phyloP scores from a whole-genome alignment of 2,113 vertebrate species.

The Gadus chalcogrammus region DNA sequence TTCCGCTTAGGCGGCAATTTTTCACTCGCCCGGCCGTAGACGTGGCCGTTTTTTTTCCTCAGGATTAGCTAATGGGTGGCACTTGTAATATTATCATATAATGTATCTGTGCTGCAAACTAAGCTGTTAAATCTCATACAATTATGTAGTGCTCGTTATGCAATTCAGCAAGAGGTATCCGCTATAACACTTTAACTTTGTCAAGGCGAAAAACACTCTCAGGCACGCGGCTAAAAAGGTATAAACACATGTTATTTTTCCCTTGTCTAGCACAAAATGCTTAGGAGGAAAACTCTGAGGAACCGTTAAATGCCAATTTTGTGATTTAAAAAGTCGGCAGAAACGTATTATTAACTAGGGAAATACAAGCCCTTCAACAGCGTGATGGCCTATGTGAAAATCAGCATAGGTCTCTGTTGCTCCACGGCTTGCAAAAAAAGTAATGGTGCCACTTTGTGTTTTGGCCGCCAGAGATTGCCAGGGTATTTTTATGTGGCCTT shows the following conservation, averaged over 20 bases:
- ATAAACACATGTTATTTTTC: conserved; percentile 45
- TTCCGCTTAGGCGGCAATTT: conserved; percentile 52
- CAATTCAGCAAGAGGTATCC: conserved; percentile 66
- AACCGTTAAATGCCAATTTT: conserved; percentile 41
- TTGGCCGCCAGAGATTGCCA: not conserved
- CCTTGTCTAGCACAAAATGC: conserved; percentile 34
- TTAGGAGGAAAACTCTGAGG: conserved; percentile 7
- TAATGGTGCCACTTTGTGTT: not conserved
- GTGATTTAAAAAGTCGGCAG: conserved; percentile 44
- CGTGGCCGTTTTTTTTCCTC: conserved; percentile 27
- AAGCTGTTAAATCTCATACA: conserved; percentile 61
- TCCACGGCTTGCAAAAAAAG: conserved; percentile 3
- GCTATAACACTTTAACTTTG: conserved; percentile 45
- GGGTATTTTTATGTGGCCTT: not conserved
- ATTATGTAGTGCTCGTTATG: conserved; percentile 67
- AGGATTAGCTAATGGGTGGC: conserved; percentile 44
- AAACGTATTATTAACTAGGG: conserved; percentile 34
- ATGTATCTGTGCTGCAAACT: conserved; percentile 39
- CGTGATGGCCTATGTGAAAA: conserved; percentile 16
- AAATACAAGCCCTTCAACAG: not conserved
- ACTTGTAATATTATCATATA: conserved; percentile 43
- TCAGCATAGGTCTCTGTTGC: not conserved
- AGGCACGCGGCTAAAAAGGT: conserved; percentile 33
- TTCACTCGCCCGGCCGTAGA: conserved; percentile 23
- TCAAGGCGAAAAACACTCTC: conserved; percentile 39